Percentiles rank a stretch among this genome's conserved stretches.
phyloP scores from a whole-genome alignment of 2,113 vertebrate species.

The Morone chrysops region DNA sequence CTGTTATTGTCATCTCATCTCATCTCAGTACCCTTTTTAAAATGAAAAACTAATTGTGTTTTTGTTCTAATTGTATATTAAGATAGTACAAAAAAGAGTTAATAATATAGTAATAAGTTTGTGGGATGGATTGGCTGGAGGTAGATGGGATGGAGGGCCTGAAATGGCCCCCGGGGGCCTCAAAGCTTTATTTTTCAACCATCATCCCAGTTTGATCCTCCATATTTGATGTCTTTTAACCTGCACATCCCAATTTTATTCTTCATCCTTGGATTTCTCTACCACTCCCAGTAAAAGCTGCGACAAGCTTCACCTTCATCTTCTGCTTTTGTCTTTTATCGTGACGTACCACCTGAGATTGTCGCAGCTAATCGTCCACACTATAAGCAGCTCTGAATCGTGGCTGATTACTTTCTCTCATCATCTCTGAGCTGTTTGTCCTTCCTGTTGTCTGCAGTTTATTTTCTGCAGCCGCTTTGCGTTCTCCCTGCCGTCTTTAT shows the following conservation, averaged over 20 bases:
- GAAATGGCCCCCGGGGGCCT: too few relatives aligned
- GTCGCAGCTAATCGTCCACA: constrained; percentile 16
- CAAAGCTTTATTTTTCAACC: too few relatives aligned
- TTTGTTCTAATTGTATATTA: too few relatives aligned
- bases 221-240: too few relatives aligned
- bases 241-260: not conserved
- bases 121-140: too few relatives aligned
- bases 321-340: constrained; percentile 8
- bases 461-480: constrained; percentile 35
- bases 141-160: too few relatives aligned
- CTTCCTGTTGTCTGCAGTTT: constrained; percentile 29
- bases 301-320: constrained; percentile 11
- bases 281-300: not conserved
- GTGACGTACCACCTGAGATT: constrained; percentile 6
- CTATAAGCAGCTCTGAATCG: constrained; percentile 29
- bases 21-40: too few relatives aligned
- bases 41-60: too few relatives aligned
- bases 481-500: constrained; percentile 17
- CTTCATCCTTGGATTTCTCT: not conserved
- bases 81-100: too few relatives aligned
- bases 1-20: too few relatives aligned
- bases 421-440: constrained; percentile 25
- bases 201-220: too few relatives aligned
- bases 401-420: constrained; percentile 34
- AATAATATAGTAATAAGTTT: too few relatives aligned